Conservation (phyloP, 2,888 invertebrate species). For the Callimorpha dominula region DNA sequence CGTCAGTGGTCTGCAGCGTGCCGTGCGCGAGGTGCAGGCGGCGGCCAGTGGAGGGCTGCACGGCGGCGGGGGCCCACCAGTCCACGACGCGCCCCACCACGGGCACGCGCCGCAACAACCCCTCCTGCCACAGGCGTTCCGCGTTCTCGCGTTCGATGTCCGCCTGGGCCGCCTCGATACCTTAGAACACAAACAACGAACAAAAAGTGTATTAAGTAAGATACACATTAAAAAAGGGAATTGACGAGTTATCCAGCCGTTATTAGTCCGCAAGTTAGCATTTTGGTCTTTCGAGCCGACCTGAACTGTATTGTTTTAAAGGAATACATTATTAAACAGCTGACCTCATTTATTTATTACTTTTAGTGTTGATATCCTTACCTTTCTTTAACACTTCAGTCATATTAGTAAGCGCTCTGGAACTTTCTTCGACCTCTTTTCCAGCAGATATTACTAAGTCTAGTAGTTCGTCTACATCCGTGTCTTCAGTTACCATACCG, state of each 20-base stretch:
- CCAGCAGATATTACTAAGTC: slow-evolving; percentile 95
- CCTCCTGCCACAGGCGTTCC: slow-evolving; percentile 97
- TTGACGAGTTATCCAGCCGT: neutral
- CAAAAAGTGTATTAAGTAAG: too few relatives aligned
- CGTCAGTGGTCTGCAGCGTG: slow-evolving; percentile 88
- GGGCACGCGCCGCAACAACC: slow-evolving; percentile 96
- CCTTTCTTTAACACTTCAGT: slow-evolving; percentile 97
- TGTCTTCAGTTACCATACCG: slow-evolving; percentile 98
- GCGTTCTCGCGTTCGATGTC: slow-evolving; percentile 97
- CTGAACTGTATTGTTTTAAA: too few relatives aligned
- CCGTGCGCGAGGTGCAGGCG: slow-evolving; percentile 93
- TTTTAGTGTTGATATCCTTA: slow-evolving; percentile 47
- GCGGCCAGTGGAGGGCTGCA: slow-evolving; percentile 89
- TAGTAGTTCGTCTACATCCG: slow-evolving; percentile 96
- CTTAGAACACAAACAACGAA: slow-evolving; percentile 70
- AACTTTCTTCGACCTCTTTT: slow-evolving; percentile 97
- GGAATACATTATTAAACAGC: too few relatives aligned
- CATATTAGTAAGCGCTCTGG: slow-evolving; percentile 97
- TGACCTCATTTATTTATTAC: too few relatives aligned
- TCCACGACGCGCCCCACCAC: slow-evolving; percentile 97
- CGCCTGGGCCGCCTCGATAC: slow-evolving; percentile 96
- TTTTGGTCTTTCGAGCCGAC: neutral
- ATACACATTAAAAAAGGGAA: too few relatives aligned
- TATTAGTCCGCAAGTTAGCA: neutral
- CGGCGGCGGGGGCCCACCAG: slow-evolving; percentile 95